Evolutionary conservation across 2,113 vertebrate genomes (phyloP).

Genomic region (Gracilinanus agilis): DNA sequence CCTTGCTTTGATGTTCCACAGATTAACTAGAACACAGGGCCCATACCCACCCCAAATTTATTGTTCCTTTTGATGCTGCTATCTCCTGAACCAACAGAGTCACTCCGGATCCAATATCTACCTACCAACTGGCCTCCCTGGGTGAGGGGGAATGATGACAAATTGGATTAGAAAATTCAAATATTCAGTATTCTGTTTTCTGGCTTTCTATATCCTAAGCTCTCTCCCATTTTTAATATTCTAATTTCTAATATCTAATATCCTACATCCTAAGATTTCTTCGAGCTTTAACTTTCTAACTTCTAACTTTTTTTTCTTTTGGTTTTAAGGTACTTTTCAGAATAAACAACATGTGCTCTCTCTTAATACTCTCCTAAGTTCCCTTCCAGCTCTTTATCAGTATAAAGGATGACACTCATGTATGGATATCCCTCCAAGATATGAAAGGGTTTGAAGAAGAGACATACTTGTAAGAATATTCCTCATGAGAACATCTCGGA

Average conservation of each 20-base stretch:
- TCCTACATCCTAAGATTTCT: no score
- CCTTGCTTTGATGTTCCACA: conserved; percentile 17
- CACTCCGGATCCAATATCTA: neutral
- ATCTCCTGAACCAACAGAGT: neutral
- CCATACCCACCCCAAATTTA: neutral
- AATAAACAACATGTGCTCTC: neutral
- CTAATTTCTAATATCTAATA: no score
- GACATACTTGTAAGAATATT: conserved; percentile 90
- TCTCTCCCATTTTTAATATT: no score
- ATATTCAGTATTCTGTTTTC: neutral
- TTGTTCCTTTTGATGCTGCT: neutral
- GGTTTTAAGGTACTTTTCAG: neutral
- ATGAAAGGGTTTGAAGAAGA: neutral
- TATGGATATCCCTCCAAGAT: neutral
- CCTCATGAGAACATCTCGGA: conserved; percentile 89
- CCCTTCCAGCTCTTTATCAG: neutral
- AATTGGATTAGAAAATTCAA: neutral
- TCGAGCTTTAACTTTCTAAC: neutral
- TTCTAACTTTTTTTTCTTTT: neutral
- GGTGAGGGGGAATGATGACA: neutral
- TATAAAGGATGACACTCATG: neutral
- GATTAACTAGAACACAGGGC: neutral
- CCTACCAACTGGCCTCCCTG: neutral
- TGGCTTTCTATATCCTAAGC: neutral
- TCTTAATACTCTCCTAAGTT: neutral